Evolutionary conservation across 1,140 invertebrate genomes (phyloP), one percentile per base, ranked within the genome.

Genomic region (Brevipalpus yothersi): DNA sequence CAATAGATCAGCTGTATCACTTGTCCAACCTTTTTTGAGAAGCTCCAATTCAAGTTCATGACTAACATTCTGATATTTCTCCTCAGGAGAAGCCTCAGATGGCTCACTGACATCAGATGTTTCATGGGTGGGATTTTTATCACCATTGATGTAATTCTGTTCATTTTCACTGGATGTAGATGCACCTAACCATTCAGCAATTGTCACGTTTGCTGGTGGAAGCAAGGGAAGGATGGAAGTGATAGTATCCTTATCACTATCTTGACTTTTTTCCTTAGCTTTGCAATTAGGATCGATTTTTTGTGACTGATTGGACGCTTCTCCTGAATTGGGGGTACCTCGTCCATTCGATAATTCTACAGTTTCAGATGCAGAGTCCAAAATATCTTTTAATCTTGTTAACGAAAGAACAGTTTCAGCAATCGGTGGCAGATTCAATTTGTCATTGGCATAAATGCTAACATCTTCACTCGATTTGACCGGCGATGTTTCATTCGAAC

Each of bases 121-220:
- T 51, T n/a, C 10, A n/a, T 13, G 12, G 12, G 12, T 51, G n/a
- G 12, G 12, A 19, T 51, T 9, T 51, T 51, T 51, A 7, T 55
- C 53, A 15, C 39, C 21, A 2, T 55, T 21, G 23, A 19, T 55
- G 5, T 31, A 23, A 9, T 10, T 13, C n/a, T 57, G 40, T 55
- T 55, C 53, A 11, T 31, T 55, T 13, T 15, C 21, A 40, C 53
- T 55, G 9, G 49, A n/a, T 13, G 21, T 13, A 8, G 21, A 51
- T 12, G 56, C 56, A 31, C 45, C 39, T n/a, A 63, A 45, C 62
- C 62, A 63, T 59, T 63, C 61, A 45, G 45, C 62, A 21, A 63
- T 45, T 19, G 62, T 63, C 23, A 49, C 31, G 51, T 63, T 56
- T 13, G 59, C 43, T 9, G 62, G 62, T 53, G 62, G 62, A 41